Evolutionary conservation across 1,140 invertebrate genomes (phyloP).

Genomic region (Dinothrombium tinctorium): DNA sequence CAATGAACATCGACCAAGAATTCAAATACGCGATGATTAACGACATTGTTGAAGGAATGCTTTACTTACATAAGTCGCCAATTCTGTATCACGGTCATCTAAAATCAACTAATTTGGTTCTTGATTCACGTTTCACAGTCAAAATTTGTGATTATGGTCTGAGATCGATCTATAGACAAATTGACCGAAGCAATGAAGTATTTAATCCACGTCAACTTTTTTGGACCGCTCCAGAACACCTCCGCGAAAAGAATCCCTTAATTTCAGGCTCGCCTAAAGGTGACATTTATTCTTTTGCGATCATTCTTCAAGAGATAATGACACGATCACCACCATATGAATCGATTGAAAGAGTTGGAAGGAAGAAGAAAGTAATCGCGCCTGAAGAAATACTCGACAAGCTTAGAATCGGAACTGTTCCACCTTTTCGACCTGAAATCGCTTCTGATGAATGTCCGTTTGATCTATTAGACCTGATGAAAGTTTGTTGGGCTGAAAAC

Average conservation of each 20-base stretch:
- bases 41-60: slow-evolving; percentile 28
- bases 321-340: no score
- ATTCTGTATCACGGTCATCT: not conserved
- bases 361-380: no score
- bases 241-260: slow-evolving; percentile 28
- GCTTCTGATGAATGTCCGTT: slow-evolving; percentile 24
- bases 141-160: slow-evolving; percentile 95
- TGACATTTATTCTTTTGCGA: slow-evolving; percentile 64
- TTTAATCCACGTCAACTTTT: slow-evolving; percentile 22
- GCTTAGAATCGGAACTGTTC: slow-evolving; percentile 20
- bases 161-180: slow-evolving; percentile 29
- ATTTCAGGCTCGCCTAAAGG: slow-evolving; percentile 41
- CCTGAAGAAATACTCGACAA: no score
- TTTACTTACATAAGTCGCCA: not conserved
- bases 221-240: slow-evolving; percentile 73
- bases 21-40: slow-evolving; percentile 77
- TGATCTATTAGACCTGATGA: slow-evolving; percentile 14
- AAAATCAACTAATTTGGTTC: slow-evolving; percentile 34
- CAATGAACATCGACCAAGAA: slow-evolving; percentile 72
- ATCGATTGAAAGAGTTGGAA: no score
- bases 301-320: slow-evolving; percentile 64
- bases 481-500: slow-evolving; percentile 57
- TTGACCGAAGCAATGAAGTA: slow-evolving; percentile 1
- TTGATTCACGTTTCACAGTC: slow-evolving; percentile 84
- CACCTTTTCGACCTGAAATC: slow-evolving; percentile 47